Evolutionary conservation across 37 sponge, comb jelly and placozoan species (phyloP).

Genomic region (Ianthella basta): DNA sequence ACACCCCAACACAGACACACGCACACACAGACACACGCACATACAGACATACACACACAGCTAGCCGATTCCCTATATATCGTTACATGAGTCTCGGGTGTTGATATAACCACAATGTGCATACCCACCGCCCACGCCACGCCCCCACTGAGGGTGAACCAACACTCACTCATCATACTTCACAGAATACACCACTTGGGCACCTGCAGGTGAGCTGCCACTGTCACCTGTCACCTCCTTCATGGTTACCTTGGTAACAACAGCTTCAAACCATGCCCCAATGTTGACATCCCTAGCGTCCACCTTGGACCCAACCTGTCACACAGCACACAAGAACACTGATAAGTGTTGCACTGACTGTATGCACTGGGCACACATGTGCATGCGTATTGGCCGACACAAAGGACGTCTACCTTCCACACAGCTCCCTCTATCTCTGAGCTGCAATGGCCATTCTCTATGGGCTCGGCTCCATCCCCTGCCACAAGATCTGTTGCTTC

Average conservation of each 20-base stretch:
- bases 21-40: conserved; percentile 32
- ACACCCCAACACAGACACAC: background rate
- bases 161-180: conserved; percentile 30
- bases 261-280: conserved; percentile 97
- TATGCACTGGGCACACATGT: no score
- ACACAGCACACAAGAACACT: no score
- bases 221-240: conserved; percentile 1
- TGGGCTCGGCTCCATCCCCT: no score
- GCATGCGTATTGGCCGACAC: no score
- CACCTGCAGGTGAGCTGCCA: background rate
- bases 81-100: no score
- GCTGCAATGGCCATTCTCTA: no score
- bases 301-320: conserved; percentile 78
- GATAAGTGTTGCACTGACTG: no score
- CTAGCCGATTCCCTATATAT: no score
- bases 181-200: conserved; percentile 1
- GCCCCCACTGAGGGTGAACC: background rate
- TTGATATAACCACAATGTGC: no score
- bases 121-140: no score
- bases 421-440: background rate
- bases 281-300: conserved; percentile 82
- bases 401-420: background rate
- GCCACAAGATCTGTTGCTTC: no score
- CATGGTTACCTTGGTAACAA: conserved; percentile 70
- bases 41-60: background rate